Base-by-base conservation (phyloP, 2,888 invertebrate genomes). In the Cheiracanthium punctorium region DNA sequence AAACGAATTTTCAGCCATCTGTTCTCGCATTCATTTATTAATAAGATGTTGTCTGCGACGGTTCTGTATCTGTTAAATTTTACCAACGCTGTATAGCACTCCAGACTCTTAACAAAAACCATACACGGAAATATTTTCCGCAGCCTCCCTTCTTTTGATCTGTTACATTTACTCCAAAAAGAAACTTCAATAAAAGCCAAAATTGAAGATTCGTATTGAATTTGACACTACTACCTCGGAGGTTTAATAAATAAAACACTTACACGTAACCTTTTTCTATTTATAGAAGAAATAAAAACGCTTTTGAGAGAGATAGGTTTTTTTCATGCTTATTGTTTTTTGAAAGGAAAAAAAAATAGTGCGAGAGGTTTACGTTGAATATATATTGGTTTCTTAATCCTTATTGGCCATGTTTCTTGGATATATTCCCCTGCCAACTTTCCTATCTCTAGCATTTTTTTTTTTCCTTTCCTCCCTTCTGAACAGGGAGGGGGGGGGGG, bases 321-420 rank as follows among this genome's bases (percentile, higher is more conserved):
- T 58, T 58, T 58, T 20, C 2, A 24, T 24, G 58, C 24, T 58
- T 8, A 7, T 24, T 58, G 0, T 24, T 20, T 58, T 58, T 58
- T 24, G 7, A 17, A 48, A 58, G 12, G 24, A 24, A 24, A 58
- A 58, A 24, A 24, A 24, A 20, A 24, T 17, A 17, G 48, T 2
- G 24, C 74, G 79, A 74, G 77, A 80, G 67, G 74, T 80, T 80
- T 58, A 74, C 74, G 84, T 73, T 85, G 84, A 85, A 85, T 85
- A 85, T 85, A 85, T 85, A 85, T 85, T 85, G 84, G 84, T 79
- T 79, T 79, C 67, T 85, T 79, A 37, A 33, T 67, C n/a, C 67
- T 58, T 58, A 58, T 58, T 24, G 58, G 58, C 58, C 58, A 58
- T 58, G 58, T 58, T 58, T 58, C 58, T n/a, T 17, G 58, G 17